These are phyloP conservation scores for Eupithecia insigniata DNA, from an alignment of 2,888 invertebrate genomes.

Conservation along the genomic window DNA sequence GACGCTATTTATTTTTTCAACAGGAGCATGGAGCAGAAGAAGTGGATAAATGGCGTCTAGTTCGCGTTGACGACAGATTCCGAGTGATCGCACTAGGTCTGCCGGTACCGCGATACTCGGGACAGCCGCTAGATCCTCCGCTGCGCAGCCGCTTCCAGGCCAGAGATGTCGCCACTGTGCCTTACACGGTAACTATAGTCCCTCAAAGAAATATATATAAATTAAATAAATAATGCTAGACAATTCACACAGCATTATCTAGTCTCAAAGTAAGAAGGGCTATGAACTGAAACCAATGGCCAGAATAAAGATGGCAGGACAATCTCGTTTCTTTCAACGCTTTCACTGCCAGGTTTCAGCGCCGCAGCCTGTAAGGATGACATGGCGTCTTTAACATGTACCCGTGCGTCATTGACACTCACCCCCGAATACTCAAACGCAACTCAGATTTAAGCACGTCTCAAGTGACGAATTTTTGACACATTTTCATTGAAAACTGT, in stretches of 20 bases:
- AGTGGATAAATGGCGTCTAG: constrained; percentile 93
- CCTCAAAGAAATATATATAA: neutral
- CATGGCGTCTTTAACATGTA: neutral
- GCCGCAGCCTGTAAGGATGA: neutral
- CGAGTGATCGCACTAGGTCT: constrained; percentile 96
- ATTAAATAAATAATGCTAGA: too few species aligned
- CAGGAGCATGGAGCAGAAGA: constrained; percentile 92
- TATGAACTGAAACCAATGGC: neutral
- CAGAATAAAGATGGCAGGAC: too few species aligned
- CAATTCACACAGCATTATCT: too few species aligned
- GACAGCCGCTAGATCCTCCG: constrained; percentile 98
- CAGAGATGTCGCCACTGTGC: constrained; percentile 88
- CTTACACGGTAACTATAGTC: constrained; percentile 85
- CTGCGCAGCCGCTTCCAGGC: constrained; percentile 97
- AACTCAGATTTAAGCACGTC: too few species aligned
- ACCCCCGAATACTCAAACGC: too few species aligned
- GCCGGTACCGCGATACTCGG: constrained; percentile 94
- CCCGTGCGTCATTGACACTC: neutral
- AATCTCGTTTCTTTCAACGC: too few species aligned
- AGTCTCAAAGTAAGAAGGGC: too few species aligned
- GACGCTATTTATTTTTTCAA: too few species aligned
- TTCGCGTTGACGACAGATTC: constrained; percentile 96
- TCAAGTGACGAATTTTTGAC: too few species aligned
- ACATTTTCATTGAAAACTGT: too few species aligned
- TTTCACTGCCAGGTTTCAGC: neutral